A percentile compares a stretch with the other conserved stretches of the same genome.
phyloP scores from a whole-genome alignment of 2,888 invertebrate species.

The Gastracanthus pulcherrimus region DNA sequence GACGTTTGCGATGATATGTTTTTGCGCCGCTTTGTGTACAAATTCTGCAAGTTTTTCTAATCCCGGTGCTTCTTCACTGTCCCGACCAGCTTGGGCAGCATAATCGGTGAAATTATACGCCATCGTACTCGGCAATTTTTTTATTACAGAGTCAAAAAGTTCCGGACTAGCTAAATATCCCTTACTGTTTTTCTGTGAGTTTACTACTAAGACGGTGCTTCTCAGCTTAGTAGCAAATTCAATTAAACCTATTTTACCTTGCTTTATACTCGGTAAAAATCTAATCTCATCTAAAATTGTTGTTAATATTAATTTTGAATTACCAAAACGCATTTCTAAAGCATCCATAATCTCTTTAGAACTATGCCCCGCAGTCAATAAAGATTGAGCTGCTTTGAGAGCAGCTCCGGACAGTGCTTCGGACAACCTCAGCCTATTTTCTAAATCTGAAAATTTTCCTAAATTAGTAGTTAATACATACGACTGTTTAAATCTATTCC shows the following conservation, averaged over 20 bases:
- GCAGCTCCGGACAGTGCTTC: background rate
- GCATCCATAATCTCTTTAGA: background rate
- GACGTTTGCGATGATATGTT: too few relatives aligned
- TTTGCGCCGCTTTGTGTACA: background rate
- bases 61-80: background rate
- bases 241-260: background rate
- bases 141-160: too few relatives aligned
- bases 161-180: too few relatives aligned
- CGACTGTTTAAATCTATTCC: background rate
- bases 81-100: background rate
- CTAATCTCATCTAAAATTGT: background rate
- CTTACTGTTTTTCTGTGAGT: background rate
- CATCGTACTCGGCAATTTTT: too few relatives aligned
- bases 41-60: constrained; percentile 1
- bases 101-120: too few relatives aligned
- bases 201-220: background rate
- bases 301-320: background rate
- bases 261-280: background rate
- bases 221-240: constrained; percentile 18
- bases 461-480: background rate
- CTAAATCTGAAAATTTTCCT: background rate
- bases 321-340: background rate
- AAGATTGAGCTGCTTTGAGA: background rate
- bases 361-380: background rate
- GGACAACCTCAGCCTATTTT: background rate